Evolutionary conservation across 2,888 invertebrate genomes (phyloP).

Genomic region (Electrophaes corylata): DNA sequence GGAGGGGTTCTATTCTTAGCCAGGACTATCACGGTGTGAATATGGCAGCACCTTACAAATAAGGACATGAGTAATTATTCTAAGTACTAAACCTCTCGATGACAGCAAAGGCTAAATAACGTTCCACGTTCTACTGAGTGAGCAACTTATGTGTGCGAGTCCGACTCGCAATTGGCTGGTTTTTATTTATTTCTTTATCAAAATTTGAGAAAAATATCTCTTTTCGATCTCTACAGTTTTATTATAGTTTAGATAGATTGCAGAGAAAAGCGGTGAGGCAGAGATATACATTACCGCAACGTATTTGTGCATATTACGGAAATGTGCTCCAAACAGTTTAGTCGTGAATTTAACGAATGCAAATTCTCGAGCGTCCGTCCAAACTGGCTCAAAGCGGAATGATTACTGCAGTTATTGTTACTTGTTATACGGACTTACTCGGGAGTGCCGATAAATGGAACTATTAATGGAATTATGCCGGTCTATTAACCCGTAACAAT

Average conservation of each 20-base stretch:
- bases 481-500: constrained; percentile 9
- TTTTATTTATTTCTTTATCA: too few relatives aligned
- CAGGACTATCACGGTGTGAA: too few relatives aligned
- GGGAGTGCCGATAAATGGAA: constrained; percentile 35
- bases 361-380: constrained; percentile 45
- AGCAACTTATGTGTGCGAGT: too few relatives aligned
- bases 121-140: too few relatives aligned
- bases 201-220: too few relatives aligned
- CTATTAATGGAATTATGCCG: constrained; percentile 15
- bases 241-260: background rate
- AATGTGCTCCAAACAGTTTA: constrained; percentile 46
- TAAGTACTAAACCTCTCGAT: too few relatives aligned
- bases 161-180: too few relatives aligned
- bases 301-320: constrained; percentile 39
- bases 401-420: constrained; percentile 49
- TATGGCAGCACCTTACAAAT: too few relatives aligned
- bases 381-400: constrained; percentile 45
- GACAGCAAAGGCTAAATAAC: too few relatives aligned
- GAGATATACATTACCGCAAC: constrained; percentile 11
- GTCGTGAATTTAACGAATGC: constrained; percentile 53
- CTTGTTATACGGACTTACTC: constrained; percentile 32
- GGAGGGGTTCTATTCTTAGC: too few relatives aligned
- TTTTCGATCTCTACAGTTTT: too few relatives aligned
- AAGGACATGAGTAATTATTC: too few relatives aligned
- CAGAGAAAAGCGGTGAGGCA: background rate